Evolutionary conservation across 1,140 invertebrate species (phyloP), one percentile per base, ranked within the genome.

Genomic region (Pachyrhynchus sulphureomaculatus): DNA sequence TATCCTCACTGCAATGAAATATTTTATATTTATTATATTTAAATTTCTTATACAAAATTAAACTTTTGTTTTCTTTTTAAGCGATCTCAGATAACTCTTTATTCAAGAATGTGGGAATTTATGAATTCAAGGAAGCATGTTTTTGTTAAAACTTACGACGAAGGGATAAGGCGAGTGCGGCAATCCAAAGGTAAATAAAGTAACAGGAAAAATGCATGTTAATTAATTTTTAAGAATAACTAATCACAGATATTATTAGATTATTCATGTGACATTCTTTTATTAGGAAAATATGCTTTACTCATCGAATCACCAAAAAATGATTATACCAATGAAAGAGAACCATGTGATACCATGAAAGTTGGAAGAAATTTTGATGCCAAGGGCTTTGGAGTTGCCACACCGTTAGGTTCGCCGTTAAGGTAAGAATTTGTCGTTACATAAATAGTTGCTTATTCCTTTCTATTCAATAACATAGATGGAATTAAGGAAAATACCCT

Each of bases 331-430:
- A 98, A 97, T 78, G 92, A 93, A 71, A 79, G 91, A 55, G 85
- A 92, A 69, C 95, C 94, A 0, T 98, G 96, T 77, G 92, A 98
- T 73, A 96, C 96, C 1, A 95, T 97, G 88, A 95, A 94, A 80
- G 89, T 97, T 42, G 93, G 94, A 1, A 83, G 88, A 66, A 91
- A 95, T 79, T 84, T 97, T 52, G 94, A 97, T 76, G 87, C 91
- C 9, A 95, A 96, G 77, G 93, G 95, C 58, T 98, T 96, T 77
- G 95, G 93, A 10, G 87, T 98, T 34, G 95, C 92, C 1, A 96
- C 93, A 18, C 89, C 93, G 1, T 83, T 95, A 39, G 91, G 90
- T 57, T 98, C 95, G 1, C 88, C 90, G 8, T 79, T 96, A 21
- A 93, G 87, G 94, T 95, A 80, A 83, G 74, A 68, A 23, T 52